Conservation (phyloP, 2,113 vertebrate genomes). For the Siphamia tubifer region DNA sequence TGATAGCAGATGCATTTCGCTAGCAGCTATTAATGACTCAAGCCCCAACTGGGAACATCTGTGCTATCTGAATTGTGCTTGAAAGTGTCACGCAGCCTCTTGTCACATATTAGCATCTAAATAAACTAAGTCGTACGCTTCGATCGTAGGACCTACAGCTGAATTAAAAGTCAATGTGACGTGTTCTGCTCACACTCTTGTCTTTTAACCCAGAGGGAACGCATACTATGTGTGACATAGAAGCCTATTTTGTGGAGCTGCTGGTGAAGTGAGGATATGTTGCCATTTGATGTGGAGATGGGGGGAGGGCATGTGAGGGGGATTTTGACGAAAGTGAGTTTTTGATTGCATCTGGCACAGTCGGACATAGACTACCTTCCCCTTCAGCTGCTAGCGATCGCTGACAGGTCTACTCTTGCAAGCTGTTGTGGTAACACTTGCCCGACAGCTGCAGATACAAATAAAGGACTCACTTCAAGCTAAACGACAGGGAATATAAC, state of each 20-base stretch:
- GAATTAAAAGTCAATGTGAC: background rate
- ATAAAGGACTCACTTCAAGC: slow-evolving; percentile 59
- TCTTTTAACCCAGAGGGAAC: background rate
- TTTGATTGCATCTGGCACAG: slow-evolving; percentile 61
- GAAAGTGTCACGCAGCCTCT: slow-evolving; percentile 15
- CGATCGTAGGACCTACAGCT: no score
- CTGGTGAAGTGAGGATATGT: slow-evolving; percentile 20
- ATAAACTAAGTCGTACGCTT: no score
- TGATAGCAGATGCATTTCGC: slow-evolving; percentile 57
- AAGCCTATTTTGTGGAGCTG: slow-evolving; percentile 14
- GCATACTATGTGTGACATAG: background rate
- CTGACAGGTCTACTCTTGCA: slow-evolving; percentile 60
- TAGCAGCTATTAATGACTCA: slow-evolving; percentile 63
- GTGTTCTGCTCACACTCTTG: background rate
- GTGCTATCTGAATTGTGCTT: slow-evolving; percentile 29
- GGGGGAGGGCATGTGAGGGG: background rate
- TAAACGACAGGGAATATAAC: slow-evolving; percentile 59
- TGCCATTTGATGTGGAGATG: slow-evolving; percentile 8
- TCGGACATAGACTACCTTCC: slow-evolving; percentile 57
- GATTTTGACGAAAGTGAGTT: slow-evolving; percentile 17
- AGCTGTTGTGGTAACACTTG: slow-evolving; percentile 55
- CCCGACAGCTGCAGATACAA: slow-evolving; percentile 68
- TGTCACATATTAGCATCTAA: slow-evolving; percentile 36
- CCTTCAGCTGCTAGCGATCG: slow-evolving; percentile 41
- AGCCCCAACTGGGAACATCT: slow-evolving; percentile 61